Percentiles rank a stretch among this genome's conserved stretches.
phyloP scores from a whole-genome alignment of 92 coral and sea anemone species.

The Blastomussa wellsi region DNA sequence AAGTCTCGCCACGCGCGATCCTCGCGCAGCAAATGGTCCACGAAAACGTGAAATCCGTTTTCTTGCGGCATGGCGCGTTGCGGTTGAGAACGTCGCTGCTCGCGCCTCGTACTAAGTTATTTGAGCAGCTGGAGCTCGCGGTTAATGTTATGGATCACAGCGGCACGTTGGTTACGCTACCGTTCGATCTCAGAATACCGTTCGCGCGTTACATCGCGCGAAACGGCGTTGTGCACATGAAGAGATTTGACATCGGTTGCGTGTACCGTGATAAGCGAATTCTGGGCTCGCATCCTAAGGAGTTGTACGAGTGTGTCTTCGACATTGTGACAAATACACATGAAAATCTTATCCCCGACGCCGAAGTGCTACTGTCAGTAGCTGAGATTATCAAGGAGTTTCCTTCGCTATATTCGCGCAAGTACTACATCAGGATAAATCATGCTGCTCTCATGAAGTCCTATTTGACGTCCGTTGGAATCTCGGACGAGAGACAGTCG shows the following conservation, averaged over 20 bases:
- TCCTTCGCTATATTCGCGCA: conserved; percentile 75
- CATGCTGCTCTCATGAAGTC: conserved; percentile 77
- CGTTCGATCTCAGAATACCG: conserved; percentile 86
- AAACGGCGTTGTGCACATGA: conserved; percentile 66
- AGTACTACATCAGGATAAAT: conserved; percentile 87
- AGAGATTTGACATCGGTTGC: conserved; percentile 86
- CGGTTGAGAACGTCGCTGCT: conserved; percentile 79
- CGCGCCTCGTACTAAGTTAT: conserved; percentile 75
- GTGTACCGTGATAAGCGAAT: conserved; percentile 86
- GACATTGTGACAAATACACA: conserved; percentile 87
- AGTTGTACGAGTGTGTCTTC: conserved; percentile 86
- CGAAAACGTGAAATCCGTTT: conserved; percentile 72
- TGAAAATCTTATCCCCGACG: conserved; percentile 87
- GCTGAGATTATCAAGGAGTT: conserved; percentile 86
- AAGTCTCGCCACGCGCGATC: conserved; percentile 58
- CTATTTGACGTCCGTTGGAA: conserved; percentile 76
- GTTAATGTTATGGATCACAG: conserved; percentile 90
- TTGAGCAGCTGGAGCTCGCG: conserved; percentile 75
- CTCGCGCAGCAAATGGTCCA: conserved; percentile 82
- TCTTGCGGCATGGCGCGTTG: conserved; percentile 84
- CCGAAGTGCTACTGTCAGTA: conserved; percentile 82
- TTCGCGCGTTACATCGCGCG: conserved; percentile 92
- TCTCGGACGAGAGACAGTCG: conserved; percentile 71
- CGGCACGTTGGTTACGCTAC: conserved; percentile 85
- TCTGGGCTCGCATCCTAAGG: conserved; percentile 90